Evolutionary conservation across 2,113 vertebrate genomes (phyloP).

Genomic region (Chlamydotis undulata): DNA sequence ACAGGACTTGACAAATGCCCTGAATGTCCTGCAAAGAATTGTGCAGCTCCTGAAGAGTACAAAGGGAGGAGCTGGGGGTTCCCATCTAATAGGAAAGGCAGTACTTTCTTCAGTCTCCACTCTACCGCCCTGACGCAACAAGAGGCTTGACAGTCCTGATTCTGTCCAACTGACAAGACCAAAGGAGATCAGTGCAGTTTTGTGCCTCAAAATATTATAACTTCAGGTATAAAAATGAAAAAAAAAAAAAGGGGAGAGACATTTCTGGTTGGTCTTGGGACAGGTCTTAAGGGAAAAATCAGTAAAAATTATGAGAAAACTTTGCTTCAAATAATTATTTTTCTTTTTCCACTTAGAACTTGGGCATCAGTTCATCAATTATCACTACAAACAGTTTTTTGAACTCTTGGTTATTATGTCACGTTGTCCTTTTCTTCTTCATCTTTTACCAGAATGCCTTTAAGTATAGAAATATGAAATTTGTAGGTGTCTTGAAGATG

Average conservation of each 20-base stretch:
- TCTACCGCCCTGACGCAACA: neutral
- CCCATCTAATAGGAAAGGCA: neutral
- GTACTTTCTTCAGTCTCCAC: neutral
- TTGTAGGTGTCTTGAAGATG: neutral
- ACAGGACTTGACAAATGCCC: neutral
- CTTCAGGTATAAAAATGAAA: neutral
- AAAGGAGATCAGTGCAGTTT: neutral
- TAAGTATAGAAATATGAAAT: neutral
- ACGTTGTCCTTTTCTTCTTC: neutral
- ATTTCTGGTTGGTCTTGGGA: neutral
- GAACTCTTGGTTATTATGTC: neutral
- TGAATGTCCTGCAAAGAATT: neutral
- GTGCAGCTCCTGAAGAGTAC: neutral
- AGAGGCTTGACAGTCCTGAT: neutral
- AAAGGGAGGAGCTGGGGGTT: accelerated
- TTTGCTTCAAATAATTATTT: neutral
- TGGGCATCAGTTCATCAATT: neutral
- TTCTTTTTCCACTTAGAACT: neutral
- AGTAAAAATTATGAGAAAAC: neutral
- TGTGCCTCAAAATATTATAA: neutral
- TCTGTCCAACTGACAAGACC: neutral
- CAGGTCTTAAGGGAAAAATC: neutral
- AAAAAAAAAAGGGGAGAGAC: neutral
- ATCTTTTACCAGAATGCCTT: neutral
- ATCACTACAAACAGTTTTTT: neutral